A percentile compares a stretch with the other conserved stretches of the same genome.
These are phyloP conservation scores for Chironomus tepperi DNA, from an alignment of 1,140 invertebrate species.

Conservation along the genomic window DNA sequence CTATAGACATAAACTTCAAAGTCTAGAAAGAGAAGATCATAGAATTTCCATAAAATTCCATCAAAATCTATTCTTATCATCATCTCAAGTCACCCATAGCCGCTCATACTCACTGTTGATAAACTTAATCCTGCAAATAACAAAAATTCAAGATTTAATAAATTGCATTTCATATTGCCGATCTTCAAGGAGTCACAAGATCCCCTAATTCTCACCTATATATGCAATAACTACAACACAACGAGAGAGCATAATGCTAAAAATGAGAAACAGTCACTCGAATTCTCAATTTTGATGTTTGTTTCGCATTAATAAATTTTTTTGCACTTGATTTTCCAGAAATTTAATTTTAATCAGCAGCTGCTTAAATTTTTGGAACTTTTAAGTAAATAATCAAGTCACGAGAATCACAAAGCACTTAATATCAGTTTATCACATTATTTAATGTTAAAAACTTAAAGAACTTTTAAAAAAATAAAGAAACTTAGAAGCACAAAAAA, in stretches of 20 bases:
- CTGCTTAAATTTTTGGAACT: not conserved
- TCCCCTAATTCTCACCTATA: not conserved
- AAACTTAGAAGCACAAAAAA: not conserved
- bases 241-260: not conserved
- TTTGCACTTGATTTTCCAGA: not conserved
- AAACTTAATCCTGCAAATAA: slow-evolving; percentile 9
- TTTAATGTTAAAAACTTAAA: not conserved
- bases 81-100: not conserved
- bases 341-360: not conserved
- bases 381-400: not conserved
- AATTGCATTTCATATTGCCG: not conserved
- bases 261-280: not conserved
- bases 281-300: not conserved
- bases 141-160: not conserved
- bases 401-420: not conserved
- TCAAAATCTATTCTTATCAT: not conserved
- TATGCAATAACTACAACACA: slow-evolving; percentile 15
- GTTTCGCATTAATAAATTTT: slow-evolving; percentile 6
- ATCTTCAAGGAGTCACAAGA: not conserved
- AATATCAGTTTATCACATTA: not conserved
- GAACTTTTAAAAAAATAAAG: not conserved
- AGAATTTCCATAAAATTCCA: not conserved
- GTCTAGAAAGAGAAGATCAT: not conserved
- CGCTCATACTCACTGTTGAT: not conserved
- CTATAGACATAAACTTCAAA: not conserved